Evolutionary conservation across 2,888 invertebrate genomes (phyloP), one percentile per base, ranked within the genome.

Genomic region (Chelonus formosanus): DNA sequence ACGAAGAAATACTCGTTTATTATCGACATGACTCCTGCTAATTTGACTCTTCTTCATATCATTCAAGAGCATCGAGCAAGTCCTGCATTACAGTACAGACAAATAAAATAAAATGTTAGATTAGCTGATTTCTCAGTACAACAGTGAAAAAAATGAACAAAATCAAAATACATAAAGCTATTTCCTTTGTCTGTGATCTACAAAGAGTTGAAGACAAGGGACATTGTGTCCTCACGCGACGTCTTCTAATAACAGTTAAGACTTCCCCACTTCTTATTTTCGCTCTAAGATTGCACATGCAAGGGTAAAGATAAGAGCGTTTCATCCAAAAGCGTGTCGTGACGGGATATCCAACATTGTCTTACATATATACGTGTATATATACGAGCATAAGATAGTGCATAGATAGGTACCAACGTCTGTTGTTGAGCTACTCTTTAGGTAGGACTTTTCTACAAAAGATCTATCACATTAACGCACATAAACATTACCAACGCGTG

Each of bases 221-320:
- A 50, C 53, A 65, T 57, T 53, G 40, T 48, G 44, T 58, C 59
- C 57, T 63, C 79, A 78, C 80, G 79, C 79, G 76, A 80, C 75
- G 74, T 73, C 71, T 66, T 67, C 64, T 79, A 81, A 81, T 80
- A 76, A 78, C 79, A 74, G 72, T 69, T 69, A 67, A 69, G 65
- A 32, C 31, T 34, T 45, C 53, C 32, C 6, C 44, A 48, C 10
- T 48, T 57, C 20, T 61, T 8, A 48, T 40, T 57, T 67, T 61
- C 63, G 60, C 68, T 67, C 57, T 59, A 54, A 78, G 80, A 81
- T 80, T 73, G 73, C 75, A 70, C 81, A 80, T 79, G 81, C 80
- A 73, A 80, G 66, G 70, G 59, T 32, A 45, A 56, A 78, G 81
- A 81, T 81, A 80, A 80, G 65, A n/a, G 63, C 60, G 40, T 67